Conservation (phyloP, 2,888 invertebrate species). For the Caenorhabditis sp. region DNA sequence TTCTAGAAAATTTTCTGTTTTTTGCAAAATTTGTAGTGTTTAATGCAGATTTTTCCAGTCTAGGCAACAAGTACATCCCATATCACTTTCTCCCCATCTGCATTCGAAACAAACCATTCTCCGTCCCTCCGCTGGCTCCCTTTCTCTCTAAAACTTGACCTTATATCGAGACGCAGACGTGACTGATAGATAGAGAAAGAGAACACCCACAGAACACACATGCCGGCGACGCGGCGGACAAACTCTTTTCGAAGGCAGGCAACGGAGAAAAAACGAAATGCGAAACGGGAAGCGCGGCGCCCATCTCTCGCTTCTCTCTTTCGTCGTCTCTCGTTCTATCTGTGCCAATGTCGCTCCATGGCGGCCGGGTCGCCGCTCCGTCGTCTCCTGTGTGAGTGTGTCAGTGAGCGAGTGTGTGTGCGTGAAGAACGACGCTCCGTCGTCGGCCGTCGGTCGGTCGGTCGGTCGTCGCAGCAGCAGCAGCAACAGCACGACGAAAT, state of each 20-base stretch:
- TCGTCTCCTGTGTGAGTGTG: slow-evolving; percentile 19
- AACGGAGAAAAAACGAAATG: too few relatives aligned
- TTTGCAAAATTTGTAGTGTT: too few relatives aligned
- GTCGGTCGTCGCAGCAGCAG: too few relatives aligned
- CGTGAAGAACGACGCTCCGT: slow-evolving; percentile 60
- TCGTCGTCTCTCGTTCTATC: too few relatives aligned
- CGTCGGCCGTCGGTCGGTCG: too few relatives aligned
- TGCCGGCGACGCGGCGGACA: too few relatives aligned
- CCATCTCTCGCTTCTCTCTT: slow-evolving; percentile 43
- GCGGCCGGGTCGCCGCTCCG: background rate
- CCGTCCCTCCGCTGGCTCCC: background rate
- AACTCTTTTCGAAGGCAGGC: too few relatives aligned
- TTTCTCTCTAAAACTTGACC: background rate
- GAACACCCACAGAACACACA: slow-evolving; percentile 31
- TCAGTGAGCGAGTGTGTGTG: slow-evolving; percentile 8
- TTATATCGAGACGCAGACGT: slow-evolving; percentile 1
- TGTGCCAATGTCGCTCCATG: slow-evolving; percentile 3
- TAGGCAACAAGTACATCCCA: too few relatives aligned
- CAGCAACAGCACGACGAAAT: too few relatives aligned
- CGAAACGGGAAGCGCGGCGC: slow-evolving; percentile 40
- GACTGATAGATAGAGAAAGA: slow-evolving; percentile 27
- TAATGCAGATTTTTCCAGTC: too few relatives aligned
- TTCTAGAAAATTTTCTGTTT: too few relatives aligned
- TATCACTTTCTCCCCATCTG: background rate
- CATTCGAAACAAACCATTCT: background rate